Conservation (phyloP, 2,113 vertebrate genomes). For the Hippopotamus amphibius region DNA sequence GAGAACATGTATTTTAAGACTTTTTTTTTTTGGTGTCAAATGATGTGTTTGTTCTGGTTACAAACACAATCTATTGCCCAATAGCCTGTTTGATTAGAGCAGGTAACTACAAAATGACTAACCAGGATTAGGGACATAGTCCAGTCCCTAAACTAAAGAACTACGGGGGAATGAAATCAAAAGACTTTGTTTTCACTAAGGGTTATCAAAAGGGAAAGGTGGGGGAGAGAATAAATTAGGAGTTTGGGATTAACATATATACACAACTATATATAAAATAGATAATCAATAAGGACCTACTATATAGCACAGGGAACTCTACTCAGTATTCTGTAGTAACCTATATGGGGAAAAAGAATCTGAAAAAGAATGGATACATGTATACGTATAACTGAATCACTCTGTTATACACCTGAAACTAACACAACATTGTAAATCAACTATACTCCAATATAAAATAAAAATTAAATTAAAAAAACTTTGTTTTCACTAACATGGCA, state of each 20-base stretch:
- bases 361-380: not conserved
- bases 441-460: not conserved
- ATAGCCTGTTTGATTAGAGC: not conserved
- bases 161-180: not conserved
- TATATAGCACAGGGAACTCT: not conserved
- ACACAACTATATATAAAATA: not conserved
- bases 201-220: not conserved
- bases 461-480: not conserved
- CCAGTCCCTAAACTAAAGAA: constrained; percentile 39
- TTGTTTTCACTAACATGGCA: constrained; percentile 10
- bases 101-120: constrained; percentile 39
- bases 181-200: not conserved
- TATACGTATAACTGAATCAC: not conserved
- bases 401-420: not conserved
- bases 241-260: not conserved
- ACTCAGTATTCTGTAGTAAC: not conserved
- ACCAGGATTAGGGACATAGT: not conserved
- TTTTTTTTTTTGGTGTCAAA: not conserved
- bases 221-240: not conserved
- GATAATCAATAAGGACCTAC: not conserved
- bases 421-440: not conserved
- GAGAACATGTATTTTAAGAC: not conserved
- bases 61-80: constrained; percentile 39
- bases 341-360: not conserved
- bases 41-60: not conserved